These are phyloP conservation scores for Lytechinus variegatus DNA, from an alignment of 35 echinoderm and acorn worm genomes.

Conservation along the genomic window DNA sequence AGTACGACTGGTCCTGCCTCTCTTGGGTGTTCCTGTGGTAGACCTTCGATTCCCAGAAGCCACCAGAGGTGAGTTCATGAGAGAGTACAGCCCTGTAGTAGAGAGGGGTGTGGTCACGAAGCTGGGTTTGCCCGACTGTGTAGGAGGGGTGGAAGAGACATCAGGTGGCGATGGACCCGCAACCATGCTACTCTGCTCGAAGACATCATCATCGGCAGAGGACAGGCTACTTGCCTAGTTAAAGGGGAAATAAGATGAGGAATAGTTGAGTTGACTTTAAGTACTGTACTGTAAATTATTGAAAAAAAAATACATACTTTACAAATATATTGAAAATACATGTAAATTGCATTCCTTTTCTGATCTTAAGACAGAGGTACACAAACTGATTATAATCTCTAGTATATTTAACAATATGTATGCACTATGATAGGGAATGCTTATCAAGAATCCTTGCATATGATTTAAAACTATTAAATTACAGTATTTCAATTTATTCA, in stretches of 20 bases:
- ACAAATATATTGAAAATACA: too few relatives aligned
- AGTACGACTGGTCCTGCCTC: neutral
- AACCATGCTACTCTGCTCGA: neutral
- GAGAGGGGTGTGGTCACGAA: conserved; percentile 54
- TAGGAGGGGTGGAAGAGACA: conserved; percentile 30
- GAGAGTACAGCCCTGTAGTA: conserved; percentile 42
- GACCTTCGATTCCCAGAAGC: neutral
- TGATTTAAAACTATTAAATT: too few relatives aligned
- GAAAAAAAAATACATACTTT: too few relatives aligned
- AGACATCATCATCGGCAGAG: conserved; percentile 42
- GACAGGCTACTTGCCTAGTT: conserved; percentile 22
- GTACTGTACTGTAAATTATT: too few relatives aligned
- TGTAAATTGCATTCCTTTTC: too few relatives aligned
- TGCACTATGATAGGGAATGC: too few relatives aligned
- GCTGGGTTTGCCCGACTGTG: conserved; percentile 28
- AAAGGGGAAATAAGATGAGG: neutral
- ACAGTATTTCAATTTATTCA: too few relatives aligned
- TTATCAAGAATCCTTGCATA: too few relatives aligned
- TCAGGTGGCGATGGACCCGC: neutral
- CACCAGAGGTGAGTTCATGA: conserved; percentile 60
- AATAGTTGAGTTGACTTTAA: too few relatives aligned
- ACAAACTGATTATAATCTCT: too few relatives aligned
- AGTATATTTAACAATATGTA: too few relatives aligned
- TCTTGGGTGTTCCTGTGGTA: neutral
- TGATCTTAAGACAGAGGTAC: too few relatives aligned